phyloP scores from a whole-genome alignment of 2,113 vertebrate genomes.

The Ochotona princeps region DNA sequence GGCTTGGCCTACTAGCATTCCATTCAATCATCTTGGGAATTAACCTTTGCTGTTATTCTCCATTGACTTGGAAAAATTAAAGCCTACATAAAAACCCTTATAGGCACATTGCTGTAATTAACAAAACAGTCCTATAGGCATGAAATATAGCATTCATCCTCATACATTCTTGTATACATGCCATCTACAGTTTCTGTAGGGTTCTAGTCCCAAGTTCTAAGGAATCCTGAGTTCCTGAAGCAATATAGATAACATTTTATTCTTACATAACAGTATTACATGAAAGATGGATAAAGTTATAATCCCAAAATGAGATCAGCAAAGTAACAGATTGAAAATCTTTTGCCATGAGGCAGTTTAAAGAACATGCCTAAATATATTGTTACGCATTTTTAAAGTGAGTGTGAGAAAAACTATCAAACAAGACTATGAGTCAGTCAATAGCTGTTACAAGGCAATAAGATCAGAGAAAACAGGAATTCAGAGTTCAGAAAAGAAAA shows the following conservation, averaged over 20 bases:
- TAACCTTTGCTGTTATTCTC: not conserved
- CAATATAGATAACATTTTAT: not conserved
- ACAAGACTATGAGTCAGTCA: conserved; percentile 19
- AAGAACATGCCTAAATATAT: not conserved
- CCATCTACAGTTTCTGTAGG: not conserved
- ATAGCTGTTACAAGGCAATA: not conserved
- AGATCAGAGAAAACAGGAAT: not conserved
- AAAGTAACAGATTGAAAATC: not conserved
- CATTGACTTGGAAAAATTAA: not conserved
- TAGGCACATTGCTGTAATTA: not conserved
- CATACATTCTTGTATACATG: not conserved
- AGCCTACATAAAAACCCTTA: not conserved
- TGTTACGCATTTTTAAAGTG: not conserved
- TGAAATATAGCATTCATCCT: not conserved
- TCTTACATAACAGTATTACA: not conserved
- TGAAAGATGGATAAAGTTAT: not conserved
- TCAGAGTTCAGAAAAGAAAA: not conserved
- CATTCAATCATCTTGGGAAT: not conserved
- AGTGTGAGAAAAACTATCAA: not conserved
- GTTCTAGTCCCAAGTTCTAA: not conserved
- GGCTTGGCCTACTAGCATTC: no score
- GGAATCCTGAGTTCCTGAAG: not conserved
- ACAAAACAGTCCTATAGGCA: not conserved
- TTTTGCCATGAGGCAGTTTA: not conserved
- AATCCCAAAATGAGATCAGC: not conserved